phyloP scores from a whole-genome alignment of 2,113 vertebrate genomes.

The Erythrocercus mccallii region DNA sequence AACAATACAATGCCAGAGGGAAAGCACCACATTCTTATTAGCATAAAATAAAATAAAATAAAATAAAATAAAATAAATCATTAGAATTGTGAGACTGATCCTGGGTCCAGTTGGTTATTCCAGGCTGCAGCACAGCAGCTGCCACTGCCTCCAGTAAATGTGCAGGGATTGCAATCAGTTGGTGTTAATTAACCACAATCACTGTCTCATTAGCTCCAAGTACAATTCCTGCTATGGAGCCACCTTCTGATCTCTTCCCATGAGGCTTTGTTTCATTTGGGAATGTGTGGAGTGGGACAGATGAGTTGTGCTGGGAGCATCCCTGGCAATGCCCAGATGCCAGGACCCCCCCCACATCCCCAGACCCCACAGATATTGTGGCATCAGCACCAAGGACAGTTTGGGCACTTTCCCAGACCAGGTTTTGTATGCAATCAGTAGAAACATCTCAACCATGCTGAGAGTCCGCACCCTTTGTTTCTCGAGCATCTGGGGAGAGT shows the following conservation, averaged over 20 bases:
- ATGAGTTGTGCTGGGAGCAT: background rate
- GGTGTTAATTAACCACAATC: background rate
- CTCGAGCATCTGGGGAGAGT: rapidly evolving
- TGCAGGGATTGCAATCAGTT: background rate
- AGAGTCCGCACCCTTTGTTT: background rate
- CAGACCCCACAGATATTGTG: background rate
- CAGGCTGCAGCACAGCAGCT: background rate
- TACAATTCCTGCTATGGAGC: background rate
- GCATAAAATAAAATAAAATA: background rate
- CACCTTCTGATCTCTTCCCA: background rate
- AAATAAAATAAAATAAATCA: background rate
- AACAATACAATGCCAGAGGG: background rate
- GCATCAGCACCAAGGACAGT: background rate
- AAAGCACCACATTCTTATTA: background rate
- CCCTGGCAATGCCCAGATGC: background rate
- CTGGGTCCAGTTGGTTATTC: background rate
- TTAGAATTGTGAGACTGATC: background rate
- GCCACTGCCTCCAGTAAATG: background rate
- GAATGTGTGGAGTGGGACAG: no score
- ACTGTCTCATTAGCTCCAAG: background rate
- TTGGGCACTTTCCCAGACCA: background rate
- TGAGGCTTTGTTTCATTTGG: background rate
- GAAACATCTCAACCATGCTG: background rate
- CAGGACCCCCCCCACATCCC: background rate
- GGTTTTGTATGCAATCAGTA: background rate